A percentile compares a stretch with the other conserved stretches of the same genome.
These are phyloP conservation scores for Elaeidobius kamerunicus DNA, from an alignment of 2,888 invertebrate genomes.

Conservation along the genomic window DNA sequence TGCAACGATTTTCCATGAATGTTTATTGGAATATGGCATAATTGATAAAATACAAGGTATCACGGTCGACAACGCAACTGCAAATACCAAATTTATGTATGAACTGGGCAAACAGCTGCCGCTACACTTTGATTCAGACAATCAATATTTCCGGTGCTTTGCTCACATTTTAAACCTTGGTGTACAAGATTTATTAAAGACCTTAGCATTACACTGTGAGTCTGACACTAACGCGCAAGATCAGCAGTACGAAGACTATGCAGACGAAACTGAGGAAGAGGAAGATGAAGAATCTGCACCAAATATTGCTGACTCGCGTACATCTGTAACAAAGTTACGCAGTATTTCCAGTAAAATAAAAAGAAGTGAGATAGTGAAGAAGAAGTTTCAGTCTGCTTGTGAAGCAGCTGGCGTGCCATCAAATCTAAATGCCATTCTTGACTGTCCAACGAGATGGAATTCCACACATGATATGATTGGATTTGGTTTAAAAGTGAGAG, in stretches of 20 bases:
- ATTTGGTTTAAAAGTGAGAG: too few species aligned
- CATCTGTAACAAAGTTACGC: neutral
- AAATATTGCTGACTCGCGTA: too few species aligned
- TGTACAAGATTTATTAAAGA: conserved; percentile 31
- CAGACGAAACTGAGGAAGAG: neutral
- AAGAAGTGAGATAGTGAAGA: neutral
- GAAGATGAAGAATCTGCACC: too few species aligned
- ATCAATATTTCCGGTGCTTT: conserved; percentile 38
- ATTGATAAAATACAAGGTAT: conserved; percentile 34
- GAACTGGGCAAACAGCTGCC: conserved; percentile 25
- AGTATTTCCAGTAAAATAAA: neutral
- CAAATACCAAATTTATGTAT: conserved; percentile 35
- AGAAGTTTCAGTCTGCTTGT: neutral
- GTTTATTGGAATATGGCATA: conserved; percentile 24
- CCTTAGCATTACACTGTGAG: neutral
- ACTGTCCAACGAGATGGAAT: neutral
- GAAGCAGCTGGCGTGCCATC: neutral
- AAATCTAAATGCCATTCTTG: neutral
- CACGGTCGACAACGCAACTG: conserved; percentile 32
- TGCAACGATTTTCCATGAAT: conserved; percentile 19
- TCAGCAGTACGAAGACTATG: neutral
- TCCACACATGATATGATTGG: neutral
- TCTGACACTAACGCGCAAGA: neutral
- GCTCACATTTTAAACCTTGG: conserved; percentile 37
- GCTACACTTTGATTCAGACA: conserved; percentile 27